Evolutionary conservation across 2,888 invertebrate species (phyloP).

Genomic region (Tuberolachnus salignus): DNA sequence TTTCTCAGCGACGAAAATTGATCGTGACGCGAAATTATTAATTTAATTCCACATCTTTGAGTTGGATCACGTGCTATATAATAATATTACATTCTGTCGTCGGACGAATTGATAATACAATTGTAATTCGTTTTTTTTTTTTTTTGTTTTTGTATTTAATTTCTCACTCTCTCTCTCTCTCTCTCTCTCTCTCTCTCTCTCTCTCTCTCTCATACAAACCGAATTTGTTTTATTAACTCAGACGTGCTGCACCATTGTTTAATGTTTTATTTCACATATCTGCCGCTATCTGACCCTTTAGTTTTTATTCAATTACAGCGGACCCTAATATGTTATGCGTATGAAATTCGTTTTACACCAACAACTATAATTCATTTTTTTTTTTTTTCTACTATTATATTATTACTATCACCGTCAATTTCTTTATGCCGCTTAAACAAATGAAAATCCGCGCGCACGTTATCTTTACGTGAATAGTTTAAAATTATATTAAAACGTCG

Average conservation of each 20-base stretch:
- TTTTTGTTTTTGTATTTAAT: too few species aligned
- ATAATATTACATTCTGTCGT: neutral
- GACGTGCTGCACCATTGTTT: neutral
- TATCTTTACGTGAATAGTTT: neutral
- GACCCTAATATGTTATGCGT: neutral
- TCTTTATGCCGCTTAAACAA: neutral
- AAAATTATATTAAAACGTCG: neutral
- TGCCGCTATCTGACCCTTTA: neutral
- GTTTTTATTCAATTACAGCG: conserved; percentile 18
- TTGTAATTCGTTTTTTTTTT: too few species aligned
- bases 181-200: neutral
- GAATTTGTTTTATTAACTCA: conserved; percentile 14
- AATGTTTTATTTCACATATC: neutral
- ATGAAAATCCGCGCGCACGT: neutral
- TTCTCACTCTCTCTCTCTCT: too few species aligned
- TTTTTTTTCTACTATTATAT: neutral
- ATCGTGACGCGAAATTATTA: neutral
- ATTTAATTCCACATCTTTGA: neutral
- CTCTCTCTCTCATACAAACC: neutral
- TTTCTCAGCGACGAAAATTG: neutral
- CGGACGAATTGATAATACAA: neutral
- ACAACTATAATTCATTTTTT: neutral
- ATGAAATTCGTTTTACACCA: neutral
- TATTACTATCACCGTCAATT: neutral
- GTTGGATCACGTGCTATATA: neutral